Evolutionary conservation across 2,113 vertebrate genomes (phyloP), one percentile per base, ranked within the genome.

Genomic region (Podilymbus podiceps): DNA sequence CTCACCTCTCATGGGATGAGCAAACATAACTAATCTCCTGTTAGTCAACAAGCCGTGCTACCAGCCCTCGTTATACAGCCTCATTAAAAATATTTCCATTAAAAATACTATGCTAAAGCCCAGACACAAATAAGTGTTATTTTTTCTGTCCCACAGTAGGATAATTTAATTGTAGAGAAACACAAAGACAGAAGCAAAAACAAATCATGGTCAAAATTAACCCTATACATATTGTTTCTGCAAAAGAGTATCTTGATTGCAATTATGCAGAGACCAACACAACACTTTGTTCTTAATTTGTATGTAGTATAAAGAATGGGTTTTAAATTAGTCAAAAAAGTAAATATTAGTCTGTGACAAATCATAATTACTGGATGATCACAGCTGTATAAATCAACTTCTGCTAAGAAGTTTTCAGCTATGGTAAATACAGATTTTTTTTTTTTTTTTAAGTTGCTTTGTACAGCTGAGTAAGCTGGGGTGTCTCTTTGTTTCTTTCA

Each of bases 341-440:
- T 73, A 90, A 96, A 85, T 88, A 93, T 92, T 86, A 92, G 52
- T 33, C 55, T 81, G 79, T 67, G 90, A 90, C 79, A 91, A 90
- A 93, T 74, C 21, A 2, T 21, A 92, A 94, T 90, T 93, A 83
- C 1, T 1, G n/a, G 50, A 27, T 60, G 92, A 81, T 63, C 90
- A 80, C 1, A 88, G 88, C 63, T 86, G 74, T 74, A 85, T 38
- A 67, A 93, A 93, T 28, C 50, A 68, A 66, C 22, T 76, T 33
- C 81, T 82, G 58, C 49, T 49, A 7, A n/a, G 49, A 68, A 89
- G 62, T 50, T 83, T 40, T 35, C 28, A 33, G 33, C 67, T 31
- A 4, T 4, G 15, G 40, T 5, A 86, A 93, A 69, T 30, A 50
- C 4, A 28, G 55, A 14, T 12, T 35, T 16, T 8, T 18, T 38